Percentiles rank a stretch among this genome's conserved stretches.
Conservation (phyloP, 2,113 vertebrate species). For the Carassius gibelio region DNA sequence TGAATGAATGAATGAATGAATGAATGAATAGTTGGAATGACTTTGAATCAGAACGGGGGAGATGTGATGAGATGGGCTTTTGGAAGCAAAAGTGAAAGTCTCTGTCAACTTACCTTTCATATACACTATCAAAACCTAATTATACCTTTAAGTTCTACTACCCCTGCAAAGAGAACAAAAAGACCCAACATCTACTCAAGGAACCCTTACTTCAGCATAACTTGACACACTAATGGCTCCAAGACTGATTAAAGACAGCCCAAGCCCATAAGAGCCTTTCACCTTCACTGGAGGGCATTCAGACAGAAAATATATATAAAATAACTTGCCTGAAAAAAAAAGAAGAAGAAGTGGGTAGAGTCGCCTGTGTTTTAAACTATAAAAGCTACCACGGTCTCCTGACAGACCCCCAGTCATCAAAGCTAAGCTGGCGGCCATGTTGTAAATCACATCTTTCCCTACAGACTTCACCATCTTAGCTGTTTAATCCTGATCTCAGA, state of each 20-base stretch:
- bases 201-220: conserved; percentile 24
- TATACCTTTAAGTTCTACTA: conserved; percentile 15
- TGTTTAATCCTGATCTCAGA: conserved; percentile 20
- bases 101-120: conserved; percentile 3
- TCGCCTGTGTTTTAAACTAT: not conserved
- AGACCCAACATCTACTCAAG: conserved; percentile 13
- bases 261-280: conserved; percentile 9
- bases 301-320: not conserved
- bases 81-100: not conserved
- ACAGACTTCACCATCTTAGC: not conserved
- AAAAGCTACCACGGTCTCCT: not conserved
- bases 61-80: not conserved
- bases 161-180: conserved; percentile 21
- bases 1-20: too few species aligned
- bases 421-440: conserved; percentile 30
- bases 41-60: not conserved
- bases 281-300: not conserved
- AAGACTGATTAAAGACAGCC: conserved; percentile 22
- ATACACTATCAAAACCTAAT: conserved; percentile 30
- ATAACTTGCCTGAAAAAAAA: not conserved
- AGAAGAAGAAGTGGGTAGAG: not conserved
- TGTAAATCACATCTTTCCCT: conserved; percentile 52
- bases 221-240: conserved; percentile 24
- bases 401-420: conserved; percentile 38
- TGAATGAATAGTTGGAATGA: not conserved